phyloP scores from a whole-genome alignment of 1,140 invertebrate species.

The Eriosoma lanigerum region DNA sequence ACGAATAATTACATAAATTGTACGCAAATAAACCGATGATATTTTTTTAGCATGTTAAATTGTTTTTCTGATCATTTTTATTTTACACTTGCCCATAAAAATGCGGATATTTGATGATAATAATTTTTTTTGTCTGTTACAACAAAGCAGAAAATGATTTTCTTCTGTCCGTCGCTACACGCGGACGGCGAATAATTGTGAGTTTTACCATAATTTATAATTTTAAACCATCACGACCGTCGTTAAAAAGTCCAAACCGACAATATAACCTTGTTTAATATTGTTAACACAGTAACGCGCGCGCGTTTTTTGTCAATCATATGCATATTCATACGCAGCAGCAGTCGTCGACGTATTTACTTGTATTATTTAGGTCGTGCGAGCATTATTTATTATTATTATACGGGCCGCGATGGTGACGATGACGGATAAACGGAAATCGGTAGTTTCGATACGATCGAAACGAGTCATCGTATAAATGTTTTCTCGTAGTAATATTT shows the following conservation, averaged over 20 bases:
- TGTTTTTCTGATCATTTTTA: no score
- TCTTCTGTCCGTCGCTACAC: background rate
- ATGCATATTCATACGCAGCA: background rate
- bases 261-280: constrained; percentile 2
- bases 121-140: no score
- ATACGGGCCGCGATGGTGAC: background rate
- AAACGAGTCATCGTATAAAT: background rate
- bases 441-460: background rate
- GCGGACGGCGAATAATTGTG: background rate
- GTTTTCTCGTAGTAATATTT: background rate
- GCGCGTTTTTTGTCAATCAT: background rate
- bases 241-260: constrained; percentile 9
- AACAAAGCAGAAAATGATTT: constrained; percentile 7
- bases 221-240: background rate
- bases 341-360: background rate
- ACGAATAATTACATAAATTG: no score
- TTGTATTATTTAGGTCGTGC: constrained; percentile 15
- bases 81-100: no score
- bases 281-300: background rate
- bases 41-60: no score
- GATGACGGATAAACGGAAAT: background rate
- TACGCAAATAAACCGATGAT: no score
- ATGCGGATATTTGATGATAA: no score
- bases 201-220: constrained; percentile 26
- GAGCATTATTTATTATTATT: background rate